Base-by-base conservation (phyloP, 2,888 invertebrate genomes). In the Melieria crassipennis region DNA sequence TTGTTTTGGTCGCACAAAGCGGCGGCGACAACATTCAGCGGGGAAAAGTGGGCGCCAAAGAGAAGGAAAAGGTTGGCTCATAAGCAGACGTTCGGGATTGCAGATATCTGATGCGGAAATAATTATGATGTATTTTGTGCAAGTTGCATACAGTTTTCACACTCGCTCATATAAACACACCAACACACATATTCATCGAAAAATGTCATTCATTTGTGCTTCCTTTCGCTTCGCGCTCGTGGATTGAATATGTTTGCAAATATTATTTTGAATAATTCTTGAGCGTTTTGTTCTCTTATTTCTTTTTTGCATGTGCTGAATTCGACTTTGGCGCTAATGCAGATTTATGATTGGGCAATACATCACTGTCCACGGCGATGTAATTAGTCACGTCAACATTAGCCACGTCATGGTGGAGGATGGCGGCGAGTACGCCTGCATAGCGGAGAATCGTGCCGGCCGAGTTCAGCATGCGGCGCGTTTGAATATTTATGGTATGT, bases 311-410 rank as follows among this genome's bases (percentile, higher is more conserved):
- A 48, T 64, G n/a, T 30, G 30, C 30, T 30, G 30, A 30, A 30
- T 30, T 30, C 30, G 30, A 30, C 30, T 30, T 13, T 55, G 30
- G 56, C 57, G 69, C 46, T 48, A 47, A 61, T 82, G 55, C 88
- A 92, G 92, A 87, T 92, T 92, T 86, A 90, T 92, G 84, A 92
- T 92, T 83, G 92, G 93, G 56, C 92, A 93, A 85, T 92, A 92
- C 86, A 92, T 92, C 79, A 92, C 90, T 72, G 90, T 92, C 60
- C 92, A 93, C 80, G 94, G 93, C 70, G 94, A 94, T 86, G 93
- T 94, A 79, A 92, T 94, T 85, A 93, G 94, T 84, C 93, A 93
- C 87, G 93, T 94, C 79, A 94, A 94, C 88, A 93, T 94, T 81
- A 92, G 91, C 83, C 91, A 91, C 83, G 92, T 92, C 78, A 91